Percentiles rank a stretch among this genome's conserved stretches.
These are phyloP conservation scores for Ephestia elutella DNA, from an alignment of 1,140 invertebrate species.

Conservation along the genomic window DNA sequence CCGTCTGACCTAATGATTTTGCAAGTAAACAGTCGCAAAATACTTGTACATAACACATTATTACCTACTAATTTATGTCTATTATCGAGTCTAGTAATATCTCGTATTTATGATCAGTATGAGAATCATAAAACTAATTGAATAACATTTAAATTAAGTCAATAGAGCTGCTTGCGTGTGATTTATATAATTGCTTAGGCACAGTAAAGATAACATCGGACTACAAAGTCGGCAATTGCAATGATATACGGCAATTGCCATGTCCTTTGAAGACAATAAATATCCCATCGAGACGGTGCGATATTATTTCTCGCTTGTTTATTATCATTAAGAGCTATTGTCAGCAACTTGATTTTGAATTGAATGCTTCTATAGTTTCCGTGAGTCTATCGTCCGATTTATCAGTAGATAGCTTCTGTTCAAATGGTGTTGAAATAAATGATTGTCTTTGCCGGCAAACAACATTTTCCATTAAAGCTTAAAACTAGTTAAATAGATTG, in stretches of 20 bases:
- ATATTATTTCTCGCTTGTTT: constrained; percentile 64
- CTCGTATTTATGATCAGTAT: background rate
- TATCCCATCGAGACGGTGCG: constrained; percentile 55
- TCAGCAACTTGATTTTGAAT: constrained; percentile 62
- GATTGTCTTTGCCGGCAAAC: background rate
- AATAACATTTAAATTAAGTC: constrained; percentile 11
- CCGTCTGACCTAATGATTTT: too few species aligned
- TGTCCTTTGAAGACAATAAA: constrained; percentile 64
- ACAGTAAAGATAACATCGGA: constrained; percentile 59
- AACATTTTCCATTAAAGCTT: background rate
- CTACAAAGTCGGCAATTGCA: constrained; percentile 62
- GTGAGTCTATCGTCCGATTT: constrained; percentile 50
- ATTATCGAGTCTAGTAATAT: constrained; percentile 19
- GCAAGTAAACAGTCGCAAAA: too few species aligned
- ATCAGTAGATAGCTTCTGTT: constrained; percentile 51
- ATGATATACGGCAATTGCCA: constrained; percentile 71
- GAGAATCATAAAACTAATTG: background rate
- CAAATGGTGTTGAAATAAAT: constrained; percentile 36
- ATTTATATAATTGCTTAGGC: constrained; percentile 39
- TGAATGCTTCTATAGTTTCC: constrained; percentile 55
- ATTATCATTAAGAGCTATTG: constrained; percentile 67
- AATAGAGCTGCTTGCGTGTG: constrained; percentile 25
- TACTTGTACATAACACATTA: too few species aligned
- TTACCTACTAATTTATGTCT: background rate
- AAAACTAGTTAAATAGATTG: too few species aligned